Base-by-base conservation (phyloP, 2,888 invertebrate genomes). In the Eilema sororculum region DNA sequence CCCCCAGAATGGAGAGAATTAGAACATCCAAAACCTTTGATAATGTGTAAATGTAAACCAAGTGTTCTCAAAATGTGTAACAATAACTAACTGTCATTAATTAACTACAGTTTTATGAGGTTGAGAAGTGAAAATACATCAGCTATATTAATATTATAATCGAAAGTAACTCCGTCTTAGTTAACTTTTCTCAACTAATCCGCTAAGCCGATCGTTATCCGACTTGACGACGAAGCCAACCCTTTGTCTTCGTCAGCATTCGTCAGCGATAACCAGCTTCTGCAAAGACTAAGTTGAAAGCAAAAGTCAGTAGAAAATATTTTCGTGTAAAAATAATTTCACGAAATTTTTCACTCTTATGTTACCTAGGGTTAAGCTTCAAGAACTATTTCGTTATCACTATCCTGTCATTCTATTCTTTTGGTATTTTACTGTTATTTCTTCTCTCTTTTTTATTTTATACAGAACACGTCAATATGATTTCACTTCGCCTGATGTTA, bases 221-320 rank as follows among this genome's bases (percentile, higher is more conserved):
- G 20, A 52, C 52, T 52, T 52, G 5, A n/a, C 52, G n/a, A 52
- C n/a, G 52, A n/a, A 46, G n/a, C 52, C 52, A 52, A n/a, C 52
- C n/a, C 52, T 52, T 52, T 52, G 52, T 52, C 52, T 52, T 52
- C n/a, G 52, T n/a, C 52, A 52, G 52, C 52, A 52, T 52, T n/a
- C 52, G n/a, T 52, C 52, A 52, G 52, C 20, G 52, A 52, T 52
- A 46, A 52, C 52, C n/a, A 52, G n/a, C n/a, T 52, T 52, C 52
- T n/a, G 8, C n/a, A n/a, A 2, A 52, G 46, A 46, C 46, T 5
- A 46, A 46, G n/a, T n/a, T 52, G 52, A 9, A 52, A n/a, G 52
- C n/a, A 52, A 52, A 52, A 52, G 52, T 20, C 20, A n/a, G 52
- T 52, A 9, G 52, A 52, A 46, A 46, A 46, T 46, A 20, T 46